Conservation (phyloP, 2,113 vertebrate species). For the Callionymus lyra region DNA sequence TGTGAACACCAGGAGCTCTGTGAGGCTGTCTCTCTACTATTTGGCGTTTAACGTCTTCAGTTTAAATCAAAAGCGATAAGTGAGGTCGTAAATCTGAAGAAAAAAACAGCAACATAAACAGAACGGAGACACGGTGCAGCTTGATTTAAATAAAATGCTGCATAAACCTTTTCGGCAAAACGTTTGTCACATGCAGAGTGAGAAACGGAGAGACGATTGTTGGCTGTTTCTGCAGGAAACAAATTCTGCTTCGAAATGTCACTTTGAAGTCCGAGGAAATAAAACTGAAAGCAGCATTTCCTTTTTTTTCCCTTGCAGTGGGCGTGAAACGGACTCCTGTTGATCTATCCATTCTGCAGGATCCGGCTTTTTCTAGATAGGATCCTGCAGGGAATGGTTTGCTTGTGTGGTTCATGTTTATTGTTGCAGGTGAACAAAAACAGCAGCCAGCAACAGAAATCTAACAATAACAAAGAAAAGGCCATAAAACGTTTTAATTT, state of each 20-base stretch:
- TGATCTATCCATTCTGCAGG: slow-evolving; percentile 10
- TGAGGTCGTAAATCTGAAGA: slow-evolving; percentile 27
- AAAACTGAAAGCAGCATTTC: slow-evolving; percentile 1
- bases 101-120: slow-evolving; percentile 16
- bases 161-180: slow-evolving; percentile 16
- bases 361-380: slow-evolving; percentile 6
- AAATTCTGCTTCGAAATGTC: slow-evolving; percentile 5
- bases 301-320: slow-evolving; percentile 5
- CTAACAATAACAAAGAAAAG: too few relatives aligned
- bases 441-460: slow-evolving; percentile 1
- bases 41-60: slow-evolving; percentile 12
- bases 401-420: background rate
- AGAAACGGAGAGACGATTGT: slow-evolving; percentile 12
- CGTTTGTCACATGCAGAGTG: slow-evolving; percentile 13
- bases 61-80: slow-evolving; percentile 24
- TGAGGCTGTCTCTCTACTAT: slow-evolving; percentile 12
- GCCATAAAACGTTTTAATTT: too few relatives aligned
- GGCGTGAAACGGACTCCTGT: slow-evolving; percentile 9
- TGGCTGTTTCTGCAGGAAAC: slow-evolving; percentile 6
- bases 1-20: background rate
- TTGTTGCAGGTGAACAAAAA: background rate
- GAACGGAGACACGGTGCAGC: slow-evolving; percentile 18
- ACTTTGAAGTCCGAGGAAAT: slow-evolving; percentile 2
- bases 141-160: slow-evolving; percentile 32
- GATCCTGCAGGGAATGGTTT: slow-evolving; percentile 1